These are phyloP conservation scores for Candidula unifasciata DNA, from an alignment of 2,888 invertebrate genomes.

Conservation along the genomic window DNA sequence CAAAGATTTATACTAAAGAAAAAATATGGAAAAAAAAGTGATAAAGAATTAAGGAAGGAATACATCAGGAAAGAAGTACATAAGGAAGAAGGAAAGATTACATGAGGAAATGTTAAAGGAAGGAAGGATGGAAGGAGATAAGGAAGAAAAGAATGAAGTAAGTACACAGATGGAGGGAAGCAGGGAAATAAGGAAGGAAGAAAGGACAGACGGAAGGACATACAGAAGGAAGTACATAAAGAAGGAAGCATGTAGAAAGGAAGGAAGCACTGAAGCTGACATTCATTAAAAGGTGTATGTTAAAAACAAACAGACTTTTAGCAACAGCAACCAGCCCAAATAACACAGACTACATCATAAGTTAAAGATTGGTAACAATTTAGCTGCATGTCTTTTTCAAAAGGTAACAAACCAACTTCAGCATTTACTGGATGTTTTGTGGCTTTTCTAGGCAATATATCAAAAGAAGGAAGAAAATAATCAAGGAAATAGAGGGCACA, in stretches of 20 bases:
- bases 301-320: no score
- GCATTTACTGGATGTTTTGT: no score
- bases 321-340: no score
- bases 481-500: no score
- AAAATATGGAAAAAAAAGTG: neutral
- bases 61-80: neutral
- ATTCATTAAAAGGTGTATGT: no score
- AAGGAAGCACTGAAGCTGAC: neutral
- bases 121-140: neutral
- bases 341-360: no score
- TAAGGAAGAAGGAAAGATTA: neutral
- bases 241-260: neutral
- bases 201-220: neutral
- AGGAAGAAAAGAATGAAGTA: neutral
- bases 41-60: neutral
- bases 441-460: no score
- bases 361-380: no score
- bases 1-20: no score
- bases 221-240: neutral
- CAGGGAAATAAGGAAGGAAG: neutral
- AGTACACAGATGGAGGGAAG: neutral
- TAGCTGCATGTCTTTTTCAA: no score
- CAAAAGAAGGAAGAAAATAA: no score
- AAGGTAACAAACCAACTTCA: no score
- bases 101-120: neutral